Base-by-base conservation (phyloP, 2,113 vertebrate species). In the Sebastes fasciatus region DNA sequence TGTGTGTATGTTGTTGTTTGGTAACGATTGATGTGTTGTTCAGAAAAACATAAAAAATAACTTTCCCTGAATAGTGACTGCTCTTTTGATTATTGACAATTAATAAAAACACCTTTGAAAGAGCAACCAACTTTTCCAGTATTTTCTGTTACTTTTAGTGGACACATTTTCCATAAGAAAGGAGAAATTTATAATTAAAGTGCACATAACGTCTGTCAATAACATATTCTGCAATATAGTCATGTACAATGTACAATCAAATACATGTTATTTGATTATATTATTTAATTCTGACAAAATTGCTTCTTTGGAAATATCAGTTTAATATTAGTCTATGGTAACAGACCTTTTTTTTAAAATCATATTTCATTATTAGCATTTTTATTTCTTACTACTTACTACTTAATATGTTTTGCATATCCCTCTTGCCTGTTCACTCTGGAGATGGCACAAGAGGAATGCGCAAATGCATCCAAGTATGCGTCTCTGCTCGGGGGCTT, bases 401-500 rank as follows among this genome's bases (percentile, higher is more conserved):
- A n/a, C 11, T 12, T 16, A 3, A 7, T 16, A 16, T 8, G 21
- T 48, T 23, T 17, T 69, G 1, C 6, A 8, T 52, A 9, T 48
- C 68, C 43, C 54, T 34, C 68, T 5, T 48, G 21, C 34, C 4
- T 51, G n/a, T 51, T 45, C 23, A 52, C n/a, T 19, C 11, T 46
- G 62, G 14, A 75, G 26, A 1, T 74, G 60, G 21, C 70, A 76
- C 34, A 26, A 11, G 40, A 49, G 13, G 45, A 77, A 68, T 23
- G 73, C 75, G 66, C 69, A 70, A 74, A 65, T 72, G 71, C 43
- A 21, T 65, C 63, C 21, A 42, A 83, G 61, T 77, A 42, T 66
- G 34, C 21, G 74, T 79, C 70, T 84, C 72, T 78, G 79, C 76
- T 21, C 58, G 78, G 55, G 34, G 58, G 93, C 86, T 93, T 94